Conservation (phyloP, 2,113 vertebrate genomes). For the Tangachromis dhanisi region DNA sequence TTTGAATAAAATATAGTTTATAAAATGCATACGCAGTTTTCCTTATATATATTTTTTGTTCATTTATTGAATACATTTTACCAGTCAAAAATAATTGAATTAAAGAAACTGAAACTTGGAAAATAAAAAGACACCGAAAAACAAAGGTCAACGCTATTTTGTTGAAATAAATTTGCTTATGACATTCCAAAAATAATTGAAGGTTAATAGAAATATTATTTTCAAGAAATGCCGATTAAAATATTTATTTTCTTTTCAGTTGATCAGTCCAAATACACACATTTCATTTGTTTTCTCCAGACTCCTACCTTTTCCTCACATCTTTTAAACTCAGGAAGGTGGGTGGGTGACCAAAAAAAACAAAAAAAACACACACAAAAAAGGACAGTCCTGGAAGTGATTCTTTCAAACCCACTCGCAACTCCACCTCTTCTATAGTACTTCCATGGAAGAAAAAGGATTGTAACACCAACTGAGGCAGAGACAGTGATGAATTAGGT, state of each 20-base stretch:
- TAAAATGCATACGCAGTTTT: neutral
- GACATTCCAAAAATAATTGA: neutral
- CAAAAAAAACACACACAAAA: neutral
- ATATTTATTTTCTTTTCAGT: neutral
- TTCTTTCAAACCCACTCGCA: neutral
- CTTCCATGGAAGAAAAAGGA: neutral
- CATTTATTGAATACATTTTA: neutral
- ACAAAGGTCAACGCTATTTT: neutral
- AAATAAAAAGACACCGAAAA: neutral
- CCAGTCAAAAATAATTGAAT: neutral
- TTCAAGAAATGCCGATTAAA: neutral
- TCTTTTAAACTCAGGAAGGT: neutral
- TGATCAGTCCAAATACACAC: neutral
- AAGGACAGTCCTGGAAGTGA: neutral
- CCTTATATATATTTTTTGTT: neutral
- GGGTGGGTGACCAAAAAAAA: neutral
- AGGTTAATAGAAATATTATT: neutral
- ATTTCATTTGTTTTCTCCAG: neutral
- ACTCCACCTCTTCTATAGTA: neutral
- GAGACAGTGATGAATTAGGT: slow-evolving; percentile 1
- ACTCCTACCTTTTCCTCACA: neutral
- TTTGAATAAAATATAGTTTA: neutral
- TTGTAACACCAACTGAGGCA: neutral
- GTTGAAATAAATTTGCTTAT: neutral
- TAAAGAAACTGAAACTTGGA: neutral